Conservation (phyloP, 2,797 vertebrate species). For the Brachymystax lenok region DNA sequence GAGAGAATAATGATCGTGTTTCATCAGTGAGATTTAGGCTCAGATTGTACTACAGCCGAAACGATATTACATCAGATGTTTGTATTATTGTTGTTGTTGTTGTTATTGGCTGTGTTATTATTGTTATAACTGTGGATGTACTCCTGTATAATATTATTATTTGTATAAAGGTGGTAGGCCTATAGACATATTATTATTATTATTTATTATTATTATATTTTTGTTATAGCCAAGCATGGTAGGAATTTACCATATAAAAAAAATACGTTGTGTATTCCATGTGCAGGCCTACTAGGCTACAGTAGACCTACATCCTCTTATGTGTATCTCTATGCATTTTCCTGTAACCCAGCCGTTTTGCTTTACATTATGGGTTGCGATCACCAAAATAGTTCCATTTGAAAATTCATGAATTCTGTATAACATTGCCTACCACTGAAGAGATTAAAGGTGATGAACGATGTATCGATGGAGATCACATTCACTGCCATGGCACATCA, state of each 20-base stretch:
- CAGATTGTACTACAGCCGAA: too few relatives aligned
- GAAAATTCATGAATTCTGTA: neutral
- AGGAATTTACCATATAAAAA: neutral
- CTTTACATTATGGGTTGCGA: neutral
- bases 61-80: neutral
- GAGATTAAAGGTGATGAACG: neutral
- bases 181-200: neutral
- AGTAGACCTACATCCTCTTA: neutral
- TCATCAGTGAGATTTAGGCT: neutral
- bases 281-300: too few relatives aligned
- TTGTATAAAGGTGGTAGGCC: neutral
- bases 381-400: neutral
- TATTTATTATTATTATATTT: neutral
- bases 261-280: neutral
- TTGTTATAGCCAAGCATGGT: neutral
- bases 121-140: too few relatives aligned
- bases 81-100: slow-evolving; percentile 11
- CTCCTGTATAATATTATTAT: neutral
- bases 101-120: too few relatives aligned
- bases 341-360: neutral
- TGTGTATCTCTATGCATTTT: neutral
- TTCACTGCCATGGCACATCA: too few relatives aligned
- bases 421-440: neutral
- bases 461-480: neutral
- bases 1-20: neutral